A percentile compares a stretch with the other conserved stretches of the same genome.
Evolutionary conservation across 2,888 invertebrate species (phyloP).

Genomic region (Chydorus sphaericus): DNA sequence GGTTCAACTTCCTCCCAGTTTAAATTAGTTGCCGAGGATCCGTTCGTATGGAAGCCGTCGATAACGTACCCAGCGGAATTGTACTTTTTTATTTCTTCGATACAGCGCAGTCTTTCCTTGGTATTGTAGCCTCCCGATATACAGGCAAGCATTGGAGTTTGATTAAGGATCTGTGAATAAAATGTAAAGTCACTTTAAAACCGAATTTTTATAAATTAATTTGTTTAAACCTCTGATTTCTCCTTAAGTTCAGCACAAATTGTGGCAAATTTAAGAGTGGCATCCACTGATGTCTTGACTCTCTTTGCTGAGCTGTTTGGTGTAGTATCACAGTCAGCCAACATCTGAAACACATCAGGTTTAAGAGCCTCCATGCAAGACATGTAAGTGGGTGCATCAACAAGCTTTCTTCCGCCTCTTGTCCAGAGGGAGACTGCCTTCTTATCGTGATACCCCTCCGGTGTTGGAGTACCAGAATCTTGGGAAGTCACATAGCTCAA

Average conservation of each 20-base stretch:
- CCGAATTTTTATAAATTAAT: not conserved
- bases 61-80: constrained; percentile 56
- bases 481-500: constrained; percentile 42
- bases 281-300: constrained; percentile 50
- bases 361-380: constrained; percentile 55
- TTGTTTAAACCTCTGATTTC: constrained; percentile 34
- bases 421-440: constrained; percentile 59
- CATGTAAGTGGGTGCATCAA: constrained; percentile 52
- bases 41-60: constrained; percentile 66
- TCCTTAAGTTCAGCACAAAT: constrained; percentile 49
- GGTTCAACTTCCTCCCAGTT: constrained; percentile 38
- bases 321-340: constrained; percentile 64
- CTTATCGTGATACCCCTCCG: constrained; percentile 54
- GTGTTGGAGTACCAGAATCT: constrained; percentile 50
- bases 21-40: constrained; percentile 41
- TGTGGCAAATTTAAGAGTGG: constrained; percentile 49
- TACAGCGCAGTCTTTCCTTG: constrained; percentile 25
- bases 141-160: constrained; percentile 43
- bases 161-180: constrained; percentile 30
- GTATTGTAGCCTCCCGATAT: constrained; percentile 58
- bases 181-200: constrained; percentile 10
- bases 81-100: constrained; percentile 25
- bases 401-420: constrained; percentile 51
- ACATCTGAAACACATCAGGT: constrained; percentile 65
- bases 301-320: constrained; percentile 51